phyloP scores from a whole-genome alignment of 1,140 invertebrate genomes.

The Proctacanthus coquilletti region DNA sequence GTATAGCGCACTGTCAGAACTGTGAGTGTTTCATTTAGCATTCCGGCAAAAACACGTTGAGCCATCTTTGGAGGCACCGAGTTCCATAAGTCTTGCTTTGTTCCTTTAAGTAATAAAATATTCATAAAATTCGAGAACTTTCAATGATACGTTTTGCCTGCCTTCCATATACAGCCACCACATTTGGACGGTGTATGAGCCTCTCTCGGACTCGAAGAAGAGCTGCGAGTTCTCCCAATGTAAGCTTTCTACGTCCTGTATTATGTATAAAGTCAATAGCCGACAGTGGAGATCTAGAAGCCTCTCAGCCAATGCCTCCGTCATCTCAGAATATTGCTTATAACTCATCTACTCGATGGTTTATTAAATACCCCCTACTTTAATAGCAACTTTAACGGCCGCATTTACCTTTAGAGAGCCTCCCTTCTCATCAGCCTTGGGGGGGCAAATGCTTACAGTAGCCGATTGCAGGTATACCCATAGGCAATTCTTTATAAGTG shows the following conservation, averaged over 20 bases:
- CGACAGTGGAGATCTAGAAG: slow-evolving; percentile 60
- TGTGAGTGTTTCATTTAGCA: slow-evolving; percentile 64
- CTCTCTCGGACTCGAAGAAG: slow-evolving; percentile 51
- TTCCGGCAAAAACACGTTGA: slow-evolving; percentile 58
- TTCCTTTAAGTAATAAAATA: slow-evolving; percentile 28
- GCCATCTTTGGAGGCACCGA: slow-evolving; percentile 68
- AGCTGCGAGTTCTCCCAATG: slow-evolving; percentile 44
- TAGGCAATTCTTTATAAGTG: slow-evolving; percentile 55
- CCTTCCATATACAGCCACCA: slow-evolving; percentile 77
- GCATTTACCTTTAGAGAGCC: slow-evolving; percentile 18
- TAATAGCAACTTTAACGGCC: neutral
- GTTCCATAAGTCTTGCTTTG: slow-evolving; percentile 58
- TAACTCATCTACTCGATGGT: slow-evolving; percentile 34
- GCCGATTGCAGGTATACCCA: slow-evolving; percentile 43
- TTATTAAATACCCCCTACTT: neutral
- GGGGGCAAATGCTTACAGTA: slow-evolving; percentile 23
- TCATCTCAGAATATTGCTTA: slow-evolving; percentile 61
- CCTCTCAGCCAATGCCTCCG: slow-evolving; percentile 61
- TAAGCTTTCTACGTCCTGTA: slow-evolving; percentile 60
- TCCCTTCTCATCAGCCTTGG: slow-evolving; percentile 25
- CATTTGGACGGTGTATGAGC: slow-evolving; percentile 63
- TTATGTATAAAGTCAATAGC: slow-evolving; percentile 54
- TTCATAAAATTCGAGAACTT: slow-evolving; percentile 4
- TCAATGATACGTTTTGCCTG: too few species aligned
- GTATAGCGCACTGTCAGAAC: slow-evolving; percentile 58